Conservation (phyloP, 2,888 invertebrate genomes). For the Platycheirus rosarum region DNA sequence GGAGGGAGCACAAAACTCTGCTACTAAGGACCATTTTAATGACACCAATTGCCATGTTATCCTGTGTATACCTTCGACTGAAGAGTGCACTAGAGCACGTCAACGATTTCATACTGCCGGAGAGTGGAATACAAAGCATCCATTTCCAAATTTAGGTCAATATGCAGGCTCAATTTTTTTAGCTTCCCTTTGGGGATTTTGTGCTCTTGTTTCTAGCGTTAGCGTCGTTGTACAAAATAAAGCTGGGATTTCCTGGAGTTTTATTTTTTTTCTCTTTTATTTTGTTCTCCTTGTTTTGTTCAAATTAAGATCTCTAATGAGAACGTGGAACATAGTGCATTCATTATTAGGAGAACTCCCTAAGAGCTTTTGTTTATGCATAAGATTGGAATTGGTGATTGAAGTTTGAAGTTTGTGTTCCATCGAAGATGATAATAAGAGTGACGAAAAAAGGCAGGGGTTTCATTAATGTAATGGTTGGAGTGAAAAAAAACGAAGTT, state of each 20-base stretch:
- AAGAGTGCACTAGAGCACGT: neutral
- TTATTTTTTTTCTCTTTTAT: neutral
- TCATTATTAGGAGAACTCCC: slow-evolving; percentile 47
- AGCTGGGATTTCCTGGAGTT: slow-evolving; percentile 45
- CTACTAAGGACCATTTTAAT: slow-evolving; percentile 25
- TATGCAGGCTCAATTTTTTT: slow-evolving; percentile 24
- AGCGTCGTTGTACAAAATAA: slow-evolving; percentile 19
- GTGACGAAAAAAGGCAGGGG: neutral
- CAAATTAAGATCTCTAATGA: slow-evolving; percentile 52
- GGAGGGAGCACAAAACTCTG: neutral
- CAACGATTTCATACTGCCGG: neutral
- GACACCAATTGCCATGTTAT: slow-evolving; percentile 28
- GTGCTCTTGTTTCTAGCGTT: slow-evolving; percentile 9
- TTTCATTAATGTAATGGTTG: neutral
- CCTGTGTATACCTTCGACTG: neutral
- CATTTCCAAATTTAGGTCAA: slow-evolving; percentile 59
- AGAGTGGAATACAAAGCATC: slow-evolving; percentile 32
- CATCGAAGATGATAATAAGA: neutral
- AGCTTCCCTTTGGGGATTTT: slow-evolving; percentile 3
- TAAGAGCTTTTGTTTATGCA: slow-evolving; percentile 23
- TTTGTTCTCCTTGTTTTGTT: slow-evolving; percentile 33
- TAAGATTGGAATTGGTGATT: slow-evolving; percentile 18
- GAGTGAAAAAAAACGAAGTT: no score
- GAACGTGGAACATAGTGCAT: slow-evolving; percentile 39
- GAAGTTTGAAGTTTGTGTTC: no score